Evolutionary conservation across 2,888 invertebrate genomes (phyloP).

Genomic region (Carabus problematicus): DNA sequence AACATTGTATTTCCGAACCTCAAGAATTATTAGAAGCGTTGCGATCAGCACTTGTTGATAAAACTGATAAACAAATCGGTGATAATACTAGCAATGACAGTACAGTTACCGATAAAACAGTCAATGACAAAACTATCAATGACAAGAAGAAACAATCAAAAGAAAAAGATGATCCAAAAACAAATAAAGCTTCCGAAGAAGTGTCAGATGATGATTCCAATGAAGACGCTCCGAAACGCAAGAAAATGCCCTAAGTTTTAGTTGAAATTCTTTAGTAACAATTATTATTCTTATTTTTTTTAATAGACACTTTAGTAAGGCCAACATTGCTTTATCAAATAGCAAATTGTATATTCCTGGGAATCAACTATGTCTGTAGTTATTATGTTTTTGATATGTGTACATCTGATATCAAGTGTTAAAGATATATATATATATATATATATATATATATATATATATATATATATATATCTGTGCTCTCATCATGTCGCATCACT

Average conservation of each 20-base stretch:
- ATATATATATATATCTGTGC: constrained; percentile 1
- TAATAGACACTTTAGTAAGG: neutral
- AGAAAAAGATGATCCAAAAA: constrained; percentile 40
- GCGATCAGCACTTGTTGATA: constrained; percentile 65
- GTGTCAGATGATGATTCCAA: constrained; percentile 49
- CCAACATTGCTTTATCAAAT: constrained; percentile 2
- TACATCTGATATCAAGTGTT: too few relatives aligned
- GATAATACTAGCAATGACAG: constrained; percentile 44
- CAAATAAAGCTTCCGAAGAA: constrained; percentile 46
- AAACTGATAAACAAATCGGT: constrained; percentile 52
- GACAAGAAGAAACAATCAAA: constrained; percentile 28
- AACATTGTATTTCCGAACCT: constrained; percentile 67
- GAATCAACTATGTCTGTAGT: constrained; percentile 26
- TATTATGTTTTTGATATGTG: constrained; percentile 27
- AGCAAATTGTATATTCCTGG: constrained; percentile 8
- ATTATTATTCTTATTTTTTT: constrained; percentile 13
- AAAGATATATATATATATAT: too few relatives aligned
- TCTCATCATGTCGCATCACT: constrained; percentile 12
- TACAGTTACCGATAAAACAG: neutral
- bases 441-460: neutral
- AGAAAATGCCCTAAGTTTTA: constrained; percentile 54
- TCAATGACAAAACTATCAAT: constrained; percentile 43
- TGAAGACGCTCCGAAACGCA: constrained; percentile 54
- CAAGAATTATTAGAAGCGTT: constrained; percentile 68
- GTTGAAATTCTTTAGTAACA: constrained; percentile 30